These are phyloP conservation scores for Electrona antarctica DNA, from an alignment of 2,113 vertebrate genomes.

Conservation along the genomic window DNA sequence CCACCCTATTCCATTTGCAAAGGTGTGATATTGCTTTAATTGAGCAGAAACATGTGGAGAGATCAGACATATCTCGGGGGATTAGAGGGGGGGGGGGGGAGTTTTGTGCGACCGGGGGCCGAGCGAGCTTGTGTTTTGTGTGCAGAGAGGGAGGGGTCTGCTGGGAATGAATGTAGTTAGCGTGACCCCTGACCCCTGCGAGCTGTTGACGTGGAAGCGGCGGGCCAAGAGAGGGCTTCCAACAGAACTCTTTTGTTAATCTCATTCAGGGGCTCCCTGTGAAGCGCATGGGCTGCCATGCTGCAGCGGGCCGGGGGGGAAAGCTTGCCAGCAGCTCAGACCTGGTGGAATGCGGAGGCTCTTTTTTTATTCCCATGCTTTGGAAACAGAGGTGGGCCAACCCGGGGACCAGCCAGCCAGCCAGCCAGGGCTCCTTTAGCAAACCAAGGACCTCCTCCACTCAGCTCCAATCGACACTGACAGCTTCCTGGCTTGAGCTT, in stretches of 20 bases:
- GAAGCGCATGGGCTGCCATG: constrained; percentile 71
- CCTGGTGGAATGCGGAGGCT: constrained; percentile 88
- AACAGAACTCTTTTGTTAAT: constrained; percentile 99
- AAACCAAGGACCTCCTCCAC: constrained; percentile 80
- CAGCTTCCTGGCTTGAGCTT: constrained; percentile 93
- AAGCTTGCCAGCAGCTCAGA: constrained; percentile 89
- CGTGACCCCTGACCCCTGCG: constrained; percentile 96
- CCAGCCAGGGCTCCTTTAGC: constrained; percentile 81
- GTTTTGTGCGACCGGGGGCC: constrained; percentile 88
- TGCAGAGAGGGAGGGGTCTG: constrained; percentile 90
- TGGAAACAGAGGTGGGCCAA: constrained; percentile 89
- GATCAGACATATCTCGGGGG: constrained; percentile 99
- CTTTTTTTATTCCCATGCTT: constrained; percentile 90
- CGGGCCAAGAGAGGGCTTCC: constrained; percentile 91
- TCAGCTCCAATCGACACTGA: constrained; percentile 93
- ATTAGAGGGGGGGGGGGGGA: constrained; percentile 89
- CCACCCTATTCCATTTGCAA: constrained; percentile 77
- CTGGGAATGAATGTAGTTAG: constrained; percentile 99
- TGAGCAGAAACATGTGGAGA: constrained; percentile 99
- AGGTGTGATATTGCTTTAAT: constrained; percentile 95
- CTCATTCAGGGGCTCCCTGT: constrained; percentile 96
- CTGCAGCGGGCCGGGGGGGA: constrained; percentile 77
- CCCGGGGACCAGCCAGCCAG: constrained; percentile 82
- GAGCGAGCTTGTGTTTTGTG: constrained; percentile 87
- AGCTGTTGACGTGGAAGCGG: constrained; percentile 97